A percentile compares a stretch with the other conserved stretches of the same genome.
phyloP scores from a whole-genome alignment of 1,140 invertebrate species.

The Octopus sinensis region DNA sequence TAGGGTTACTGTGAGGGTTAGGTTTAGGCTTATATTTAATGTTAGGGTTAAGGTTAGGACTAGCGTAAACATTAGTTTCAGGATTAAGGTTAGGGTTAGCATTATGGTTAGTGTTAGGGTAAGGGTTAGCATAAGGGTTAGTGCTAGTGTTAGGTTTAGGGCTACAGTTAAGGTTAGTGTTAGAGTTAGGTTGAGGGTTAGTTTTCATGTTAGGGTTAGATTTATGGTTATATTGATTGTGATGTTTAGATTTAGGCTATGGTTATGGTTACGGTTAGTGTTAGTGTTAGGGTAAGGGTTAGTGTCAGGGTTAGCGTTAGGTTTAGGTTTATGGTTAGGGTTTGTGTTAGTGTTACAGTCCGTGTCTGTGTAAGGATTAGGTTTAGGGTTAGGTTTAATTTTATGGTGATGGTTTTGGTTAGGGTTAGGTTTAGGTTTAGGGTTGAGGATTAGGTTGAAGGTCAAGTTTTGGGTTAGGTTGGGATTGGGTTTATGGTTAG shows the following conservation, averaged over 20 bases:
- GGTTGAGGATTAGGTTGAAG: neutral
- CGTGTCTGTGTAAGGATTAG: neutral
- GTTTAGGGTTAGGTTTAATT: neutral
- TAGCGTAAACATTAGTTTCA: neutral
- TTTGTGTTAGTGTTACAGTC: neutral
- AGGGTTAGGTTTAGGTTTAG: neutral
- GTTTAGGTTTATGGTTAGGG: neutral
- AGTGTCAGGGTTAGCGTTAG: neutral
- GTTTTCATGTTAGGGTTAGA: no score
- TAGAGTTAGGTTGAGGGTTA: no score
- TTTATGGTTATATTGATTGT: no score
- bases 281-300: neutral
- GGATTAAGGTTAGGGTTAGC: neutral
- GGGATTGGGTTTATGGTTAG: neutral
- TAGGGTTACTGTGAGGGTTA: neutral
- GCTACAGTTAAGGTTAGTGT: no score
- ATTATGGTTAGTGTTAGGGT: neutral
- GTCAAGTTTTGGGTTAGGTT: neutral
- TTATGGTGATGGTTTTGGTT: neutral
- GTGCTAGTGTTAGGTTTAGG: neutral
- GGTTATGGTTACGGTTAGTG: no score
- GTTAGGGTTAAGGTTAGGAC: neutral
- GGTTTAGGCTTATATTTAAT: neutral
- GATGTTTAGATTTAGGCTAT: no score
- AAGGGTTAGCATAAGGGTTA: neutral